Conservation (phyloP, 2,113 vertebrate genomes). For the Mobula birostris region DNA sequence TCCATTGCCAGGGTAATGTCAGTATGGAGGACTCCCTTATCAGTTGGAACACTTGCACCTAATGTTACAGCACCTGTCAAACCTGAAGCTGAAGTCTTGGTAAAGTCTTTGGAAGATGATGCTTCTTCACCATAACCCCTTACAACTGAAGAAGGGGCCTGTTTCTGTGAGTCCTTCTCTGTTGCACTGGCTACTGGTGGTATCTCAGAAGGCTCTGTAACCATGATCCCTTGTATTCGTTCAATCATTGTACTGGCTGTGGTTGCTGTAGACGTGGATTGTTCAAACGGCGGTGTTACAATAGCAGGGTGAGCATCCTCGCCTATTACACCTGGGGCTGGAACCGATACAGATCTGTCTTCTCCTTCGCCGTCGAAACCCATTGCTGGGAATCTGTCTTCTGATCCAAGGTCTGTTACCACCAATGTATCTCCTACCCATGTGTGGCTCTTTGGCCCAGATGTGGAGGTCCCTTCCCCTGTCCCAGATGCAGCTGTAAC, state of each 20-base stretch:
- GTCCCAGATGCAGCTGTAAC: background rate
- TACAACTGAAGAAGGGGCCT: background rate
- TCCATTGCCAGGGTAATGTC: background rate
- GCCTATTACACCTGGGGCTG: background rate
- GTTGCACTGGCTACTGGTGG: background rate
- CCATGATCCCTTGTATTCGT: background rate
- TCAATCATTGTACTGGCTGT: background rate
- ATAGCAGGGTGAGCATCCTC: background rate
- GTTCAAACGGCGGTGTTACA: background rate
- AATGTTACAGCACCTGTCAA: no score
- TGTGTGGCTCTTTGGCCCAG: background rate
- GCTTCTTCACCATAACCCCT: slow-evolving; percentile 25
- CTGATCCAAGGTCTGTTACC: background rate
- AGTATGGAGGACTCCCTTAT: no score
- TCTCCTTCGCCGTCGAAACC: background rate
- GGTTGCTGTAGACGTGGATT: background rate
- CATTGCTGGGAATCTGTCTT: background rate
- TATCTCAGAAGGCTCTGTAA: background rate
- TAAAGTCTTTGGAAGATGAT: background rate
- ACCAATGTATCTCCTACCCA: background rate
- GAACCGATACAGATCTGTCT: no score
- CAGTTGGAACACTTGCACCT: background rate
- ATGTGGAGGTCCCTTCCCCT: background rate
- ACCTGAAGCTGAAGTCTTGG: background rate
- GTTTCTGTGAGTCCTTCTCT: background rate